phyloP scores from a whole-genome alignment of 2,113 vertebrate genomes.

The Chiloscyllium plagiosum region DNA sequence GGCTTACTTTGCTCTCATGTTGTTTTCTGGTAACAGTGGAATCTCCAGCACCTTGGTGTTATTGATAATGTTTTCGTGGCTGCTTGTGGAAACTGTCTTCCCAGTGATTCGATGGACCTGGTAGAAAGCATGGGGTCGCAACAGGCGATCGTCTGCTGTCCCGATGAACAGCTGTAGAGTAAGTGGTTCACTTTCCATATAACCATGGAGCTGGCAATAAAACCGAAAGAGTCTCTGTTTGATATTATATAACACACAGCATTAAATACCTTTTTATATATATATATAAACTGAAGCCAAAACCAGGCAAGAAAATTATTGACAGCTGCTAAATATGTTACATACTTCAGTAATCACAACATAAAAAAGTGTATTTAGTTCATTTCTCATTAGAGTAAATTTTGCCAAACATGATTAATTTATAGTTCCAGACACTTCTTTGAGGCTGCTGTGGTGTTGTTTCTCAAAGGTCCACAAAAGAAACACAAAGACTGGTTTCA shows the following conservation, averaged over 20 bases:
- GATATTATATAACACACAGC: constrained; percentile 47
- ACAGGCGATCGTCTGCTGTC: constrained; percentile 90
- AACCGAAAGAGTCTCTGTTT: constrained; percentile 64
- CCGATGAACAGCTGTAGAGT: constrained; percentile 96
- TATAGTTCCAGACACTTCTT: not conserved
- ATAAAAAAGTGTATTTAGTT: constrained; percentile 44
- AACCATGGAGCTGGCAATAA: constrained; percentile 80
- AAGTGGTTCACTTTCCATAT: constrained; percentile 84
- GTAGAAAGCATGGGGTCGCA: constrained; percentile 94
- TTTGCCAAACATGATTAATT: constrained; percentile 42
- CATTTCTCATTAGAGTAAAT: constrained; percentile 48
- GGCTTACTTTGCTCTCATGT: constrained; percentile 86
- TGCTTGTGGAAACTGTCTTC: constrained; percentile 90
- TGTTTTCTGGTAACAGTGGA: constrained; percentile 86
- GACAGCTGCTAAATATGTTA: constrained; percentile 50
- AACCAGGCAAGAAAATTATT: constrained; percentile 43
- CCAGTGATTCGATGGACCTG: constrained; percentile 95
- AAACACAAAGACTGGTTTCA: not conserved
- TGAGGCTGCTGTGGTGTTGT: not conserved
- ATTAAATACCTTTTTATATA: constrained; percentile 46
- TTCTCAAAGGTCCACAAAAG: not conserved
- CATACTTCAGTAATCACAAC: not conserved
- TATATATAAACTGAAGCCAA: constrained; percentile 47
- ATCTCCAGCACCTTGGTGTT: constrained; percentile 95
- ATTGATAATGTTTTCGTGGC: constrained; percentile 84